A percentile compares a stretch with the other conserved stretches of the same genome.
Evolutionary conservation across 2,797 vertebrate species (phyloP).

Genomic region (Eleutherodactylus coqui): DNA sequence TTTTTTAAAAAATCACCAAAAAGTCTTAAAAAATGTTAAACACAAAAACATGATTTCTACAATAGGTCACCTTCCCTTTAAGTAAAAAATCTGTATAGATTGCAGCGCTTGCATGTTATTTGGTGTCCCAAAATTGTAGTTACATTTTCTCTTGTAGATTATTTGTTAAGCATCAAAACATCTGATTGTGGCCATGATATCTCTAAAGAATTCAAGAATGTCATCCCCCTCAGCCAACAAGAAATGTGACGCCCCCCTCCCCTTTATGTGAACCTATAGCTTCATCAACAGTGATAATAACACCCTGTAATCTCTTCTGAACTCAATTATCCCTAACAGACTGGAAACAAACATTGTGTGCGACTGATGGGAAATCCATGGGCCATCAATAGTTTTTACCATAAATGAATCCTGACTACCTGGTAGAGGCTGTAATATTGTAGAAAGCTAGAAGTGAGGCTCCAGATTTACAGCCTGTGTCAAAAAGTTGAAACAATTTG

Average conservation of each 20-base stretch:
- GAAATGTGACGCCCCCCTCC: neutral
- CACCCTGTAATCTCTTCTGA: conserved; percentile 11
- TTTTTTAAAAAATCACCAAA: too few relatives aligned
- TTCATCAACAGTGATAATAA: conserved; percentile 10
- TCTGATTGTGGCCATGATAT: neutral
- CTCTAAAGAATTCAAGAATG: neutral
- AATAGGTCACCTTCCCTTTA: too few relatives aligned
- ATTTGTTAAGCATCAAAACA: neutral
- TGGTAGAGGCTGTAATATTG: neutral
- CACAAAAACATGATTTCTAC: too few relatives aligned
- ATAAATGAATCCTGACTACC: conserved; percentile 32
- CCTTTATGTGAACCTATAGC: neutral
- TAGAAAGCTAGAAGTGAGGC: neutral
- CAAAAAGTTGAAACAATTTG: conserved; percentile 23
- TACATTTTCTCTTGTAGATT: neutral
- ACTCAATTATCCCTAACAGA: conserved; percentile 29
- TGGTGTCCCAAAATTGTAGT: neutral
- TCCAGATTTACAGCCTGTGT: conserved; percentile 11
- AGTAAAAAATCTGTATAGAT: too few relatives aligned
- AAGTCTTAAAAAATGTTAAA: too few relatives aligned
- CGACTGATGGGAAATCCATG: conserved; percentile 9
- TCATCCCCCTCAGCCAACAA: neutral
- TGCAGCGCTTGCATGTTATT: neutral
- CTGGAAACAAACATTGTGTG: conserved; percentile 2
- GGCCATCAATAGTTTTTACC: conserved; percentile 28